Percentiles rank a stretch among this genome's conserved stretches.
Evolutionary conservation across 23 tunicate species (phyloP).

Genomic region (Phallusia fumigata): DNA sequence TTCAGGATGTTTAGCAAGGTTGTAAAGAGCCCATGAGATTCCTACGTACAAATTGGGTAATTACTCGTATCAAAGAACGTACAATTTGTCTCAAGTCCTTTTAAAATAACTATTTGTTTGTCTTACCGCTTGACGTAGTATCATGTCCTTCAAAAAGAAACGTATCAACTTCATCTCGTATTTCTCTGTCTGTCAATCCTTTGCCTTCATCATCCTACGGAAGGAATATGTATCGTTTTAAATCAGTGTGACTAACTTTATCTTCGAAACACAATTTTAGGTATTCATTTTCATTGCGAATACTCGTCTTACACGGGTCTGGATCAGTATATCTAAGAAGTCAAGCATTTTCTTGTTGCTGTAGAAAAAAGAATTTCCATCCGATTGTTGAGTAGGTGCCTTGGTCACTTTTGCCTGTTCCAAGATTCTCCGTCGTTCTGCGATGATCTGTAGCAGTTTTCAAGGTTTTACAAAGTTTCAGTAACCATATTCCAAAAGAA

Average conservation of each 20-base stretch:
- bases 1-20: conserved; percentile 53
- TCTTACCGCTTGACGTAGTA: conserved; percentile 50
- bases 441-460: neutral
- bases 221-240: no score
- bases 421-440: neutral
- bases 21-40: conserved; percentile 57
- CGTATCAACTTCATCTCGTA: conserved; percentile 64
- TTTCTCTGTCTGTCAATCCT: conserved; percentile 50
- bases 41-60: neutral
- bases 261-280: conserved; percentile 10
- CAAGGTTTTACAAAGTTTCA: no score
- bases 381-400: neutral
- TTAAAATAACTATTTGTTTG: no score
- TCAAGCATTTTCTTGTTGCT: conserved; percentile 27
- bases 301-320: conserved; percentile 45
- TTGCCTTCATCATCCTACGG: conserved; percentile 42
- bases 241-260: neutral
- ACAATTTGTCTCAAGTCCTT: no score
- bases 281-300: neutral
- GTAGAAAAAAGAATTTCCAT: neutral
- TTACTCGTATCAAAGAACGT: neutral
- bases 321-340: conserved; percentile 59
- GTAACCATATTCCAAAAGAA: no score
- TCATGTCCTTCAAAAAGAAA: conserved; percentile 83
- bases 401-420: neutral